Conservation (phyloP, 2,113 vertebrate species). For the Spea bombifrons region DNA sequence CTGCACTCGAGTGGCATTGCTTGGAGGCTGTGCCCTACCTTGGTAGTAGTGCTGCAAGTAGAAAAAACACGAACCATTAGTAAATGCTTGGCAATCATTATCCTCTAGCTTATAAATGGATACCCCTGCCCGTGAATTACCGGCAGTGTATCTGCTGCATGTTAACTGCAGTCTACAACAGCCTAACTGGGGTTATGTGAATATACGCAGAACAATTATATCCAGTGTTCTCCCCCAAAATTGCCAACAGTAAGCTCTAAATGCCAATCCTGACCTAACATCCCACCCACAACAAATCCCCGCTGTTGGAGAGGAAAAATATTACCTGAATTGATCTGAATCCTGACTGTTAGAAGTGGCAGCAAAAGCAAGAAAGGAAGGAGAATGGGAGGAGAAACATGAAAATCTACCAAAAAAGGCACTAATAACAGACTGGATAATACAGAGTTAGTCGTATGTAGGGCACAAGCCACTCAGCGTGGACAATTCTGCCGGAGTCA, state of each 20-base stretch:
- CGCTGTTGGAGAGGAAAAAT: constrained; percentile 6
- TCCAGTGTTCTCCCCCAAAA: too few species aligned
- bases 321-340: constrained; percentile 98
- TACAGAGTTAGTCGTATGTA: not conserved
- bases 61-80: not conserved
- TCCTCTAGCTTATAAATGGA: too few species aligned
- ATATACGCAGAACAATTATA: too few species aligned
- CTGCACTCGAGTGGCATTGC: constrained; percentile 80
- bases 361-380: constrained; percentile 63
- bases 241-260: too few species aligned
- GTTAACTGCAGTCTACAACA: not conserved
- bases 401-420: constrained; percentile 51
- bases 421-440: constrained; percentile 9
- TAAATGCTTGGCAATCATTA: not conserved
- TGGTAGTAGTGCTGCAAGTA: constrained; percentile 83
- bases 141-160: not conserved
- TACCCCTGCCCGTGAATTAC: too few species aligned
- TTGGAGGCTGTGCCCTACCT: constrained; percentile 81
- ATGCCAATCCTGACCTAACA: too few species aligned
- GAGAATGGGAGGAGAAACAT: constrained; percentile 67
- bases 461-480: too few species aligned
- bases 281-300: not conserved
- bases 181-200: too few species aligned
- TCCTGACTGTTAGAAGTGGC: constrained; percentile 89
- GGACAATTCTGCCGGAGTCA: too few species aligned